Evolutionary conservation across 1,140 invertebrate species (phyloP), one percentile per base, ranked within the genome.

Genomic region (Triops longicaudatus): DNA sequence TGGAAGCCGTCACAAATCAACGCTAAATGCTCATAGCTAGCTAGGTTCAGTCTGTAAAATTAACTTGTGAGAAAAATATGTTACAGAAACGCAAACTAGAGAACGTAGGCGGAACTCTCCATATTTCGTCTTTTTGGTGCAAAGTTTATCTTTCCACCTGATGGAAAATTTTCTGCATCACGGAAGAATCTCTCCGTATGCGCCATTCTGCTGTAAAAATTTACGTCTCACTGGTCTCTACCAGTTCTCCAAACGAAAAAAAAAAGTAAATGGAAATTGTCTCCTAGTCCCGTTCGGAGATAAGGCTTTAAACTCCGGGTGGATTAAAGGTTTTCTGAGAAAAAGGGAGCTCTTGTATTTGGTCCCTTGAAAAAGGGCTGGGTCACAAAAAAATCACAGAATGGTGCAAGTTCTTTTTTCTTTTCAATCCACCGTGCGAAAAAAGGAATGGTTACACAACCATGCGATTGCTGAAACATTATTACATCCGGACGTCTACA

Each of bases 61-160:
- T 63, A 22, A 9, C 17, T 6, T 22, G 22, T 17, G 31, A 37
- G 31, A 37, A 37, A 37, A 37, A 37, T 63, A 17, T 63, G 14
- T 5, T 63, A 22, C 6, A 17, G 6, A 63, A 63, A 63, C 50
- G 17, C 50, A 63, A 63, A 63, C 50, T 14, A n/a, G 22, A 63
- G 22, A 17, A 3, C 17, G 22, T 37, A 37, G 31, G 22, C 22
- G 22, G 22, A 63, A 17, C 3, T 14, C 22, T 63, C 17, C 50
- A 63, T 63, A 17, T 63, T 10, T n/a, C 17, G 10, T 17, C 50
- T 22, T 22, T 37, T 37, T 7, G 14, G 50, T 63, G 50, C 14
- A 63, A n/a, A 22, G 50, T 63, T 63, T 63, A 63, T 63, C n/a
- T 63, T 63, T 63, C 50, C 50, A 63, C 50, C 50, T 63, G 50